Conservation (phyloP, 2,113 vertebrate genomes). For the Chionomys nivalis region DNA sequence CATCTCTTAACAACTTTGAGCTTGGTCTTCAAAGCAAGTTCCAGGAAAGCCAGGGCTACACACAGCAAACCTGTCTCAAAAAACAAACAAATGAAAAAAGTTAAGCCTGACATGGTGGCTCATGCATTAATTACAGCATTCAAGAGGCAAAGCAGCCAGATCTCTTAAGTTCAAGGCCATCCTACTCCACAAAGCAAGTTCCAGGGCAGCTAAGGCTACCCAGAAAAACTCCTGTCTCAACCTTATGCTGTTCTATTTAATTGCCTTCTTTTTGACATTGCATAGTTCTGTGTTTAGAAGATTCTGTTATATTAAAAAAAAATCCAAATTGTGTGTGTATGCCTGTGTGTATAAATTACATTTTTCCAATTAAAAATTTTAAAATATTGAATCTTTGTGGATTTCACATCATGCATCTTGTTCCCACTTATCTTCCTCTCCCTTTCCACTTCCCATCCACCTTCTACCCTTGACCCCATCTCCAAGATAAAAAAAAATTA, state of each 20-base stretch:
- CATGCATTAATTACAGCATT: no score
- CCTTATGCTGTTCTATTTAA: conserved; percentile 88
- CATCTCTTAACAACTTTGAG: background rate
- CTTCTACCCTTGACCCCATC: no score
- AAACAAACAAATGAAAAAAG: background rate
- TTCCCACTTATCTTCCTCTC: no score
- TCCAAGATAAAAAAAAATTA: no score
- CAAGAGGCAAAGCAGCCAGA: no score
- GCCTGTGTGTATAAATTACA: background rate
- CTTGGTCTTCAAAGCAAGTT: background rate
- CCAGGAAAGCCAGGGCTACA: background rate
- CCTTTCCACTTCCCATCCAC: no score
- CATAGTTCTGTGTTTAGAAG: conserved; percentile 84
- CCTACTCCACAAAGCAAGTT: no score
- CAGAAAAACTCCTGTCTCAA: background rate
- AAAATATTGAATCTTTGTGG: background rate
- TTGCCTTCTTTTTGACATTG: conserved; percentile 83
- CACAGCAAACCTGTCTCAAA: background rate
- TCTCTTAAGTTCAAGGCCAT: no score
- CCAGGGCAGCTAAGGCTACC: background rate
- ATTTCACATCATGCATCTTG: background rate
- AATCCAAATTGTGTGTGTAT: conserved; percentile 75
- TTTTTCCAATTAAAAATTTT: background rate
- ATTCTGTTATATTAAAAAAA: conserved; percentile 84
- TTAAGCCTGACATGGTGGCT: background rate